Evolutionary conservation across 1,140 invertebrate species (phyloP), one percentile per base, ranked within the genome.

Genomic region (Drosophila pachea): DNA sequence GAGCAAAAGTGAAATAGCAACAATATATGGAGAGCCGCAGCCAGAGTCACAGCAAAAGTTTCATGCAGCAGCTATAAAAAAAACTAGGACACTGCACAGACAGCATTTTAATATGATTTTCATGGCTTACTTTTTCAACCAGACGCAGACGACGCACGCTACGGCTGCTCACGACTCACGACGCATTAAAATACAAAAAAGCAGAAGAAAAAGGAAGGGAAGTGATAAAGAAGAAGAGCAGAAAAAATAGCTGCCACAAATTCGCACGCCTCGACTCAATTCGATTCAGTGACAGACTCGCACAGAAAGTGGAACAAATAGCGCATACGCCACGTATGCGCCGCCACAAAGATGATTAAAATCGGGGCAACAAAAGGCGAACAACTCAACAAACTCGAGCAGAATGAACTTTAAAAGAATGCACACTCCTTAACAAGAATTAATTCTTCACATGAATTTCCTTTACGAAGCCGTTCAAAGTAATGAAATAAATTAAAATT

Each of bases 81-180:
- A 79, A 84, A 84, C 67, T 86, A 74, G 81, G 81, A 72, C 86
- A 86, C n/a, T 81, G 76, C 81, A 74, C 70, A 73, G 79, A 84
- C 76, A 86, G 73, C 81, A 74, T 84, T 86, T 86, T 83, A 83
- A 86, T 83, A 83, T 86, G 81, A 83, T 83, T 83, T 86, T 72
- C 70, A 78, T 78, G 78, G 74, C 78, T 83, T 68, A 68, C 71
- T 65, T 73, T 71, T 60, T 40, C 62, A 55, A 58, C 56, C 48
- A 43, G 48, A 50, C 56, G 67, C 49, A 63, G 71, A 50, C 72
- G 62, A 66, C 55, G 35, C 14, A 64, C 69, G 52, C 43, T 33
- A 7, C 40, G n/a, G 32, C 55, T 1, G 16, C 35, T 58, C 43
- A 55, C 47, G 69, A 68, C 36, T 61, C 40, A 50, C 22, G 22